Evolutionary conservation across 2,113 vertebrate species (phyloP).

Genomic region (Dryoscopus gambensis): DNA sequence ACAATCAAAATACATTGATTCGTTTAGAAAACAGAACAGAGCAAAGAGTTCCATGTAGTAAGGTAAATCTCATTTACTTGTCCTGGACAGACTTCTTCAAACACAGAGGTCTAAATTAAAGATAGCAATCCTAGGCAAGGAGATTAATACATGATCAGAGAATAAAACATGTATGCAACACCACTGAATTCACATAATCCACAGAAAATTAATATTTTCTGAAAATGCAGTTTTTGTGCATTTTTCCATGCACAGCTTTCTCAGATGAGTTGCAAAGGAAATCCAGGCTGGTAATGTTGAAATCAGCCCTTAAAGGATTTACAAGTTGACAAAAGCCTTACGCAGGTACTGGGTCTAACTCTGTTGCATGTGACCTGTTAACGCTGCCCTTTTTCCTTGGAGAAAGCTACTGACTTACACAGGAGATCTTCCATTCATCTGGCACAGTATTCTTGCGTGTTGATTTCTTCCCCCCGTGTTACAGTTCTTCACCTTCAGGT

Average conservation of each 20-base stretch:
- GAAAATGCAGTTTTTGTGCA: background rate
- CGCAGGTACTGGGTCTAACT: background rate
- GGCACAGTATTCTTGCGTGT: background rate
- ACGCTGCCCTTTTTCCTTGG: background rate
- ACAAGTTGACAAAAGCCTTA: background rate
- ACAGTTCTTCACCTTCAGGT: background rate
- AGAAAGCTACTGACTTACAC: background rate
- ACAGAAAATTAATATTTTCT: background rate
- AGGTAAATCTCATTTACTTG: background rate
- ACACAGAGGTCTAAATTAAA: background rate
- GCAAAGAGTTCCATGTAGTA: background rate
- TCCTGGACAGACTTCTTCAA: background rate
- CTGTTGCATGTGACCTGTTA: background rate
- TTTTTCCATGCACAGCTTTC: background rate
- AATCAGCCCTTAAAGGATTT: background rate
- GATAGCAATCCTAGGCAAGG: background rate
- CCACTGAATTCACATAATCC: background rate
- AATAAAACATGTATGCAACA: background rate
- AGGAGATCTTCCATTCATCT: background rate
- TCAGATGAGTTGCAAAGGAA: background rate
- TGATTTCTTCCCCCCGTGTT: background rate
- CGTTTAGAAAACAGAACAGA: background rate
- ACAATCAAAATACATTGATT: background rate
- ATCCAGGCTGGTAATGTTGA: background rate
- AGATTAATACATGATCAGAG: background rate